Conservation (phyloP, 1,140 invertebrate species). For the Myzus persicae region DNA sequence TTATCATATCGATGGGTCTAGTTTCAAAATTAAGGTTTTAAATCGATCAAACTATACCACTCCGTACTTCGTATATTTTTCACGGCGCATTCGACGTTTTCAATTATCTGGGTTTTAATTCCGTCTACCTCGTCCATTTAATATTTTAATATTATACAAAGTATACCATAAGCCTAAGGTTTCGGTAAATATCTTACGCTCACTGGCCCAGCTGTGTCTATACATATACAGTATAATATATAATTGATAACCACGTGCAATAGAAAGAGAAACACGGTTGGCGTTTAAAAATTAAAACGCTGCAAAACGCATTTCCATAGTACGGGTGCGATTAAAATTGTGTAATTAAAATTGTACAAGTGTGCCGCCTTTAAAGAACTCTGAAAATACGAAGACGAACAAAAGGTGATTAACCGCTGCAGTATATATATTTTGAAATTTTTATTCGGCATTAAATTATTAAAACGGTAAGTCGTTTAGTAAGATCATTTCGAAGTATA, state of each 20-base stretch:
- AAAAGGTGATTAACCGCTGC: not conserved
- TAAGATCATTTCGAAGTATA: not conserved
- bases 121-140: not conserved
- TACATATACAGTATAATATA: not conserved
- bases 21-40: not conserved
- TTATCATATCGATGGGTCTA: not conserved
- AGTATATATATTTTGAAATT: not conserved
- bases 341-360: slow-evolving; percentile 19
- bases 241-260: not conserved
- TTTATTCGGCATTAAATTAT: not conserved
- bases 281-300: not conserved
- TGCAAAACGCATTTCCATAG: not conserved
- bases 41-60: not conserved
- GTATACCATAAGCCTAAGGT: not conserved
- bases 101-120: not conserved
- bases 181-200: not conserved
- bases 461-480: not conserved
- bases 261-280: not conserved
- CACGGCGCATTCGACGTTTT: not conserved
- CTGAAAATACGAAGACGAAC: not conserved
- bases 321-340: not conserved
- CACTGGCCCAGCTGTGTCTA: not conserved
- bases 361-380: not conserved
- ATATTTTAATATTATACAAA: not conserved
- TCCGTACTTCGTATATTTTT: not conserved